Evolutionary conservation across 2,888 invertebrate genomes (phyloP).

Genomic region (Gari tellinella): DNA sequence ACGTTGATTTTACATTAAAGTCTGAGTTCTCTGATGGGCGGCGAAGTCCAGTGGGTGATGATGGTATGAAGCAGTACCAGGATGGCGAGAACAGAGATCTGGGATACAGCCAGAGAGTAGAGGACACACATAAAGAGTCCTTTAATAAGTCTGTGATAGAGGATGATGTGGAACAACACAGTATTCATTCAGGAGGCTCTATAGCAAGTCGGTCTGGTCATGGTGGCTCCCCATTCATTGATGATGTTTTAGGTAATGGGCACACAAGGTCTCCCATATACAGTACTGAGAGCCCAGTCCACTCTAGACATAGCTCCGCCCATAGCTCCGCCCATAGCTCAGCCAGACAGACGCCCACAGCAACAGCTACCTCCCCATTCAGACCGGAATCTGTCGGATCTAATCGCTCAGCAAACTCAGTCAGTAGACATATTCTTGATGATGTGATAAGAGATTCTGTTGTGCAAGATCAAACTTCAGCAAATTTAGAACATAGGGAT

Average conservation of each 20-base stretch:
- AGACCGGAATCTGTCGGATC: constrained; percentile 48
- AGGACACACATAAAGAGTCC: constrained; percentile 20
- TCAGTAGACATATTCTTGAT: constrained; percentile 38
- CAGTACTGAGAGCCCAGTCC: constrained; percentile 53
- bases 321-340: constrained; percentile 62
- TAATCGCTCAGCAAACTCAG: constrained; percentile 51
- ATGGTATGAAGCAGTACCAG: constrained; percentile 64
- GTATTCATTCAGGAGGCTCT: constrained; percentile 7
- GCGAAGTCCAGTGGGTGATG: constrained; percentile 73
- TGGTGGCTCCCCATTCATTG: constrained; percentile 42
- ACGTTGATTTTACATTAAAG: constrained; percentile 31
- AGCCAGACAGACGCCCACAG: constrained; percentile 53
- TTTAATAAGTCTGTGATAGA: constrained; percentile 41
- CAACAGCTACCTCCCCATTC: constrained; percentile 21
- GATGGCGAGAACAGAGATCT: constrained; percentile 53
- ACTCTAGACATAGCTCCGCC: constrained; percentile 61
- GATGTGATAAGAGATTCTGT: constrained; percentile 37
- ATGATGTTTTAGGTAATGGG: constrained; percentile 61
- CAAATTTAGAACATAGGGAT: constrained; percentile 12
- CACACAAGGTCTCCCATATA: constrained; percentile 53
- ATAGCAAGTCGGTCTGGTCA: constrained; percentile 15
- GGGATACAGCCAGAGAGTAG: constrained; percentile 8
- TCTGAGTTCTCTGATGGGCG: constrained; percentile 57
- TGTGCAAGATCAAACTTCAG: constrained; percentile 9
- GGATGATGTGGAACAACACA: constrained; percentile 53